Conservation (phyloP, 2,113 vertebrate genomes). For the Indicator maculatus region DNA sequence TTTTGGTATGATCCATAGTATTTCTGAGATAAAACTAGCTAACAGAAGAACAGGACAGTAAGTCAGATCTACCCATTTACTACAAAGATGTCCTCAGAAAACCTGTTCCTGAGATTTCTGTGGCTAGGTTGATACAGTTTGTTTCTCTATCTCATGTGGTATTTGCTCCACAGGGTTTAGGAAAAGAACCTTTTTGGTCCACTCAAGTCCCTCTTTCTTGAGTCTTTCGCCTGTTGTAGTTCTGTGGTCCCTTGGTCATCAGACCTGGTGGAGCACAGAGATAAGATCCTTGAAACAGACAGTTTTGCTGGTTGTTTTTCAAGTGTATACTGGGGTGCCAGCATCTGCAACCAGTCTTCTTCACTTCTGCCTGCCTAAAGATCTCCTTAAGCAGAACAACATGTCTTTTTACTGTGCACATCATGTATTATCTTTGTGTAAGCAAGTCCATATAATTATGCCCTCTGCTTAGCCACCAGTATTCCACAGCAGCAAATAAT, state of each 20-base stretch:
- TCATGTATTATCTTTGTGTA: background rate
- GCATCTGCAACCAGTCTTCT: background rate
- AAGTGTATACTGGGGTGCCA: background rate
- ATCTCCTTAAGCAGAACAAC: background rate
- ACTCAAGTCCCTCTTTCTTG: background rate
- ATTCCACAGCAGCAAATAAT: background rate
- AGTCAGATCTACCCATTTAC: background rate
- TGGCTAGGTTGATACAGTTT: background rate
- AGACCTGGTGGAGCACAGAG: fast-evolving
- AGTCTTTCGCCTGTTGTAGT: background rate
- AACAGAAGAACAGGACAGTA: background rate
- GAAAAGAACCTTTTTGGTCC: background rate
- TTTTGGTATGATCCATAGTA: background rate
- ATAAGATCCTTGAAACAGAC: background rate
- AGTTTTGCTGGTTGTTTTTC: background rate
- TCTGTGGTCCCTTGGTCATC: background rate
- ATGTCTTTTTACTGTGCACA: background rate
- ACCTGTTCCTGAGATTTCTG: background rate
- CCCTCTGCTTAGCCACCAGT: background rate
- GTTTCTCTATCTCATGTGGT: background rate
- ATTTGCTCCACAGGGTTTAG: background rate
- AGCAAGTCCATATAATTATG: background rate
- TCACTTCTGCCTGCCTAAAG: background rate
- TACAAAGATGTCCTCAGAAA: background rate
- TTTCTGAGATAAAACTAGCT: background rate